phyloP scores from a whole-genome alignment of 2,797 vertebrate species.

The Chrosomus eos region DNA sequence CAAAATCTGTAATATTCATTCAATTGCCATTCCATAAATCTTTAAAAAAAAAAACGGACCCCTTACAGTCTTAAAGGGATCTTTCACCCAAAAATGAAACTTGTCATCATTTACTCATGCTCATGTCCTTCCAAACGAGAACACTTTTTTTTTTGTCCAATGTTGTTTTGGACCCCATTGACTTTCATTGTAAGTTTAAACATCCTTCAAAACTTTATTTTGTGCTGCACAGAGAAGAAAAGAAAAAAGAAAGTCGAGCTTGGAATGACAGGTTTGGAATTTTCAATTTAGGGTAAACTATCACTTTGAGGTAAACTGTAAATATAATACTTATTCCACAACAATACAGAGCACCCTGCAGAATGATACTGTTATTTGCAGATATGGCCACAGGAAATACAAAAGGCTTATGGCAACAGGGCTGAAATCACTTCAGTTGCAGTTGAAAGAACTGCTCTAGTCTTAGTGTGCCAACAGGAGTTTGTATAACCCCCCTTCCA shows the following conservation, averaged over 20 bases:
- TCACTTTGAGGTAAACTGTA: slow-evolving; percentile 5
- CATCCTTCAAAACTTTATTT: not conserved
- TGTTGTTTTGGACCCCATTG: not conserved
- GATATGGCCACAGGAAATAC: slow-evolving; percentile 34
- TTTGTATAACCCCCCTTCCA: slow-evolving; percentile 48
- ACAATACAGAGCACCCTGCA: slow-evolving; percentile 16
- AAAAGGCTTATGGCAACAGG: not conserved
- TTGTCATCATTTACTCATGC: slow-evolving; percentile 28
- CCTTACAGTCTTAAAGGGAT: slow-evolving; percentile 35
- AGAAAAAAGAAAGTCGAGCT: not conserved
- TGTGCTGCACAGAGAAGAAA: not conserved
- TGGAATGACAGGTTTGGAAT: not conserved
- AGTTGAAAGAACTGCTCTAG: slow-evolving; percentile 20
- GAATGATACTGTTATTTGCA: slow-evolving; percentile 43
- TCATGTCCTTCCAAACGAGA: slow-evolving; percentile 10
- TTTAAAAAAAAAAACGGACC: slow-evolving; percentile 3
- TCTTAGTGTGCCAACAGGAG: slow-evolving; percentile 29
- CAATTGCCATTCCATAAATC: slow-evolving; percentile 24
- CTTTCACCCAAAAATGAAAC: not conserved
- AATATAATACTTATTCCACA: slow-evolving; percentile 26
- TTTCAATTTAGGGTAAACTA: not conserved
- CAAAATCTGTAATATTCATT: slow-evolving; percentile 37
- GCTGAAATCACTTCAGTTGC: slow-evolving; percentile 42
- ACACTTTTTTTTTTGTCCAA: too few species aligned
- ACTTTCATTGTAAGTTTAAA: not conserved